Evolutionary conservation across 2,888 invertebrate genomes (phyloP), one percentile per base, ranked within the genome.

Genomic region (Epistrophella euchroma): DNA sequence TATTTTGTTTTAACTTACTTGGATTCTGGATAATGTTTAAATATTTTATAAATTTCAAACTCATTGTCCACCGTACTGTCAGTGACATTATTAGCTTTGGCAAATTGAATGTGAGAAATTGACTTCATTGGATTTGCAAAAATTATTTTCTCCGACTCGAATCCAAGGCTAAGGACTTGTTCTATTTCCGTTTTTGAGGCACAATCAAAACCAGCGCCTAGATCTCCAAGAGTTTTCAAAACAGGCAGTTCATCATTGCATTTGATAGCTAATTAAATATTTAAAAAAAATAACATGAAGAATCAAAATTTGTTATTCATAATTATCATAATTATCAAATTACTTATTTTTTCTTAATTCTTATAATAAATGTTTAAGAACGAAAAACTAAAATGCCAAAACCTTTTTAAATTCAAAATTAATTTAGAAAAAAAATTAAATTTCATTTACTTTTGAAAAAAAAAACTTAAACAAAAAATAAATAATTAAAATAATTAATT

Each of bases 91-190:
- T 94, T 94, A 64, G 95, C 94, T 25, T 95, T 94, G 70, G 99
- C 97, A 93, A 96, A 96, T 62, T 96, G 95, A 91, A 99, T 95
- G 93, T 98, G 98, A 58, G 97, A 97, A 60, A 96, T 95, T 89
- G 97, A 97, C 93, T 98, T 99, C 89, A 98, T 98, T 0, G 98
- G 98, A 93, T 99, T 98, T 86, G 99, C 98, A 93, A 97, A 99
- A 90, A 99, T 97, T 88, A 99, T 98, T 89, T 97, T 96, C 6
- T 91, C 90, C 0, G 92, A 88, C 0, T 87, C 55, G 2, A 92
- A 91, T 40, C 89, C 90, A 6, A 89, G 87, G 6, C 89, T 89
- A 91, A 89, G 97, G 9, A 91, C 89, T 89, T 91, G 58, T 90
- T 96, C 96, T 88, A 99, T 97, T 93, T 99, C 99, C 77, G 93